A percentile compares a stretch with the other conserved stretches of the same genome.
Conservation (phyloP, 2,888 invertebrate species). For the Sialis fuliginosa region DNA sequence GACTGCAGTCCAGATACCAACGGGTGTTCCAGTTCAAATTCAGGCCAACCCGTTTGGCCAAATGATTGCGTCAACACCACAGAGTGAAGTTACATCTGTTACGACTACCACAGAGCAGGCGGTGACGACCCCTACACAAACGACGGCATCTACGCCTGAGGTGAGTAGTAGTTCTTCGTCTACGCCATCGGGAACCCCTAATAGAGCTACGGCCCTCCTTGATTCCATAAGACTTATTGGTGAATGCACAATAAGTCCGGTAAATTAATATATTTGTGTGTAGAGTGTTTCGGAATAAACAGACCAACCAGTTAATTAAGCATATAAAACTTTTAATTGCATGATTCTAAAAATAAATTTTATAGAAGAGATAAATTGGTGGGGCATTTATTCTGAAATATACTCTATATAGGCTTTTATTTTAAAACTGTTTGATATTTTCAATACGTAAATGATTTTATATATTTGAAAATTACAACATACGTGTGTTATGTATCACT, state of each 20-base stretch:
- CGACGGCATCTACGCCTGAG: not conserved
- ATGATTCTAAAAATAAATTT: no score
- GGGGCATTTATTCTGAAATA: no score
- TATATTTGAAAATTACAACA: no score
- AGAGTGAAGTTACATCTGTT: not conserved
- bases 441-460: no score
- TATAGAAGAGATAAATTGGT: no score
- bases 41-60: not conserved
- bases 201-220: not conserved
- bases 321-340: no score
- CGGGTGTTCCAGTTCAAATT: not conserved
- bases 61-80: not conserved
- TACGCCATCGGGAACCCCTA: not conserved
- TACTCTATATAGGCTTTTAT: no score
- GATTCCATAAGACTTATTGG: conserved; percentile 2
- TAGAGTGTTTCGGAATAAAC: no score
- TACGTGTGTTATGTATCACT: no score
- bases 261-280: not conserved
- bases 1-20: not conserved
- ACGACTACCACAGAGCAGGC: not conserved
- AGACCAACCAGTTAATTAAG: no score
- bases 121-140: not conserved
- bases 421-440: no score
- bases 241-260: conserved; percentile 5
- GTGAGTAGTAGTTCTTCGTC: not conserved